phyloP scores from a whole-genome alignment of 2,797 vertebrate genomes.

The Miichthys miiuy region DNA sequence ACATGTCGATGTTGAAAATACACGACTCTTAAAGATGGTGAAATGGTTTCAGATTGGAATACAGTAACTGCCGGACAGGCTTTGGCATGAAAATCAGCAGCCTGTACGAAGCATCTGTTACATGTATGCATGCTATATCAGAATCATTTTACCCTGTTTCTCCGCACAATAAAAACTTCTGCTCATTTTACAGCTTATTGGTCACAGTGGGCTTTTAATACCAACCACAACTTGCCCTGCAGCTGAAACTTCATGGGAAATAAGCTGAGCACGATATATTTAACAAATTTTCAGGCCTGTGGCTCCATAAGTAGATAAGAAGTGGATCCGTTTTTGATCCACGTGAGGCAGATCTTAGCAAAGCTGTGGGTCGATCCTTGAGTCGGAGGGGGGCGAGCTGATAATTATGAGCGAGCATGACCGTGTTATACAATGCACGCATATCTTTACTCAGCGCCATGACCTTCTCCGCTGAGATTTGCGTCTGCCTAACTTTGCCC shows the following conservation, averaged over 20 bases:
- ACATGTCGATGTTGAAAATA: slow-evolving; percentile 11
- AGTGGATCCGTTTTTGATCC: slow-evolving; percentile 78
- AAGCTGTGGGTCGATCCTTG: slow-evolving; percentile 74
- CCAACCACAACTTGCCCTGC: slow-evolving; percentile 67
- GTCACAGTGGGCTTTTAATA: slow-evolving; percentile 77
- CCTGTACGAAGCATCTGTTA: slow-evolving; percentile 40
- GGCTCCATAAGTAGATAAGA: slow-evolving; percentile 79
- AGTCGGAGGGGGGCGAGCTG: slow-evolving; percentile 61
- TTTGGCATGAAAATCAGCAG: slow-evolving; percentile 14
- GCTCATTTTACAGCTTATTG: slow-evolving; percentile 72
- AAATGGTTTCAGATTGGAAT: slow-evolving; percentile 6
- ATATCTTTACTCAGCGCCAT: slow-evolving; percentile 50
- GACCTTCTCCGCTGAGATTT: slow-evolving; percentile 76
- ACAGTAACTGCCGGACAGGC: not conserved
- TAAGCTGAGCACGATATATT: slow-evolving; percentile 76
- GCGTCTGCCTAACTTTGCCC: slow-evolving; percentile 72
- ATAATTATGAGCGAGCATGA: slow-evolving; percentile 69
- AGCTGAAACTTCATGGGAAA: slow-evolving; percentile 75
- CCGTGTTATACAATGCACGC: slow-evolving; percentile 67
- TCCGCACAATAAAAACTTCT: slow-evolving; percentile 64
- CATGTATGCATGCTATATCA: slow-evolving; percentile 26
- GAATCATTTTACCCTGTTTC: slow-evolving; percentile 51
- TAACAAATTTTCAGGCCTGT: slow-evolving; percentile 63
- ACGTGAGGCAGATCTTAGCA: slow-evolving; percentile 74
- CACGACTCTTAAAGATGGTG: slow-evolving; percentile 6